Conservation (phyloP, 2,113 vertebrate species). For the Alaudala cheleensis region DNA sequence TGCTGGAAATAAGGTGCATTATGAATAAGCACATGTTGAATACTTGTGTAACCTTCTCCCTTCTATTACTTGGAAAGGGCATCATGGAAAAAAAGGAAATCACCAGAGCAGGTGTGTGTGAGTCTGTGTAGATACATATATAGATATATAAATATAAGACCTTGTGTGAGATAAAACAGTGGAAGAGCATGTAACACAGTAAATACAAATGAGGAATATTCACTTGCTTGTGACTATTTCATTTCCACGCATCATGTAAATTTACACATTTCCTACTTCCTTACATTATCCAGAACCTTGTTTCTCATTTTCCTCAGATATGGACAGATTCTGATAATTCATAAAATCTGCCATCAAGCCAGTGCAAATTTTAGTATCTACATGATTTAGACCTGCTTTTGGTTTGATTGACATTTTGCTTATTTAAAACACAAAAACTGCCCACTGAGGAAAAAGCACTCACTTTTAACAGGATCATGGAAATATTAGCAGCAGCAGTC, state of each 20-base stretch:
- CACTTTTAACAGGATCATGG: background rate
- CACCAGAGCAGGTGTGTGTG: background rate
- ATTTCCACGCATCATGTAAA: background rate
- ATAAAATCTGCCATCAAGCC: background rate
- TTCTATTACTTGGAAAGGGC: background rate
- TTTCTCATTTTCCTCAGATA: background rate
- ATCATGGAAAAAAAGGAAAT: background rate
- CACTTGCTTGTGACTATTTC: background rate
- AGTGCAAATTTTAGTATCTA: background rate
- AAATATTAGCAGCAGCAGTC: constrained; percentile 36
- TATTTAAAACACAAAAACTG: constrained; percentile 21
- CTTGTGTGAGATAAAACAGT: background rate
- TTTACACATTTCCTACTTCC: background rate
- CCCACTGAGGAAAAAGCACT: background rate
- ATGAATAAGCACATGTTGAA: background rate
- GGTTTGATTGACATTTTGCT: constrained; percentile 23
- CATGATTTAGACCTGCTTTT: background rate
- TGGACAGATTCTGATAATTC: background rate
- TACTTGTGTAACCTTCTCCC: background rate
- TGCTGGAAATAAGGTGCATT: background rate
- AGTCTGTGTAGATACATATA: too few species aligned
- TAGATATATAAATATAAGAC: background rate
- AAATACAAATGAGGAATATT: background rate
- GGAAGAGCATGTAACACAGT: background rate
- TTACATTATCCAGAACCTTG: background rate